A percentile compares a stretch with the other conserved stretches of the same genome.
phyloP scores from a whole-genome alignment of 2,888 invertebrate genomes.

The Cacoxenus indagator region DNA sequence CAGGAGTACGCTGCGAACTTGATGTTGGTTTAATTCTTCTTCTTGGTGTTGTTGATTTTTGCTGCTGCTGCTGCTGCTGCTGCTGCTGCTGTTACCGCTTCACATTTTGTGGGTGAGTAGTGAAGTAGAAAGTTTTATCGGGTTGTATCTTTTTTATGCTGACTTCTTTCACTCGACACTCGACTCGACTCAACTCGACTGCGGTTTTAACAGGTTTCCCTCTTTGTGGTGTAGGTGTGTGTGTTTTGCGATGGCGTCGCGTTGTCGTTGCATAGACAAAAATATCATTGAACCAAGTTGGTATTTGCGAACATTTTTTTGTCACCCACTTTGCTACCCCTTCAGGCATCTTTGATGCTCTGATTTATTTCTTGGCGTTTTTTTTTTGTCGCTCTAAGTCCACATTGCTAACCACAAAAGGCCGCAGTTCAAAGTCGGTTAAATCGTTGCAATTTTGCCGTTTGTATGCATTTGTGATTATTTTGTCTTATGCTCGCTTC shows the following conservation, averaged over 20 bases:
- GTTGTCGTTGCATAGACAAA: constrained; percentile 5
- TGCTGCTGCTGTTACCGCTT: constrained; percentile 29
- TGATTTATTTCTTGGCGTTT: too few species aligned
- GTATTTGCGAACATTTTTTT: neutral
- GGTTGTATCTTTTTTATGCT: neutral
- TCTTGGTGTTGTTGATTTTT: neutral
- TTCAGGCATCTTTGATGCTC: too few species aligned
- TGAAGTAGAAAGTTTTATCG: constrained; percentile 17
- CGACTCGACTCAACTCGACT: too few species aligned
- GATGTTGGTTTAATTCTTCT: constrained; percentile 41
- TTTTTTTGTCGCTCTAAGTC: neutral
- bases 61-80: constrained; percentile 21
- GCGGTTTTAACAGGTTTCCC: constrained; percentile 16
- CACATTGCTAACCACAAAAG: constrained; percentile 5
- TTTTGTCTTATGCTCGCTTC: neutral
- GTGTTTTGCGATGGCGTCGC: constrained; percentile 7
- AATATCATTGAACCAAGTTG: constrained; percentile 13
- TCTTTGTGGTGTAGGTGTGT: neutral
- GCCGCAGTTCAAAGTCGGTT: constrained; percentile 8
- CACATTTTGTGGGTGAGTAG: constrained; percentile 44
- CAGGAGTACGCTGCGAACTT: constrained; percentile 27
- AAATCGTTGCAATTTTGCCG: neutral
- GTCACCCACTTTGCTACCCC: too few species aligned
- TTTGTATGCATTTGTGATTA: neutral
- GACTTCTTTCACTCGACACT: neutral